Base-by-base conservation (phyloP, 2,888 invertebrate species). In the Penaeus monodon region DNA sequence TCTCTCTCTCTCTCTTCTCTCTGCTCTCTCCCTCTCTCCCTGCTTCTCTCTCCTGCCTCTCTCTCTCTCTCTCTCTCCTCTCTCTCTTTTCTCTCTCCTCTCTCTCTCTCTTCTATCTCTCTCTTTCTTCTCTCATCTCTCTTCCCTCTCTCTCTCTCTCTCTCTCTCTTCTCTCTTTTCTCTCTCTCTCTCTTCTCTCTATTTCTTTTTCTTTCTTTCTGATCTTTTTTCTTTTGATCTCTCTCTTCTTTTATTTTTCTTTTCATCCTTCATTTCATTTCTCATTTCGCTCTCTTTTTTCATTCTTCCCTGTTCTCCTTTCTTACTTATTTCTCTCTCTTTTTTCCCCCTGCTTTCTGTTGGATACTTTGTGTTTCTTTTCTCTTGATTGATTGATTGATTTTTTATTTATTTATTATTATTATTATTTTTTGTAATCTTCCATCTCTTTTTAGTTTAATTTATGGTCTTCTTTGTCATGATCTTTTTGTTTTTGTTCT, bases 91-190 rank as follows among this genome's bases (percentile, higher is more conserved):
- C 66, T 44, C 80, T 81, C 80, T 66, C 66, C 44, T 68, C 68
- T 68, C 44, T 44, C 44, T 68, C 68, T 68, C 27, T n/a, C 44
- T 68, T 81, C 80, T 66, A 44, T 66, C 80, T 81, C 80, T 66
- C 66, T 66, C 80, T 66, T n/a, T 33, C 38, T 80, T 44, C 44
- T 44, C 24, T 24, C 38, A 38, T 38, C 65, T 65, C 66, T 80
- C 66, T 24, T 24, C 24, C 65, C 17, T 44, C 20, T 4, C 17
- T 17, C 22, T 22, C 8, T 3, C 29, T 29, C 20, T 22, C 22
- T 29, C 6, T 6, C 6, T 20, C 1, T 10, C 12, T 1, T 70
- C 27, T 77, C 57, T 70, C 29, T 38, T 6, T 49, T 57, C 57
- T 77, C 77, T 24, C 49, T 49, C 38, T n/a, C 24, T 44, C 49